Conservation (phyloP, 2,113 vertebrate genomes). For the Apaloderma vittatum region DNA sequence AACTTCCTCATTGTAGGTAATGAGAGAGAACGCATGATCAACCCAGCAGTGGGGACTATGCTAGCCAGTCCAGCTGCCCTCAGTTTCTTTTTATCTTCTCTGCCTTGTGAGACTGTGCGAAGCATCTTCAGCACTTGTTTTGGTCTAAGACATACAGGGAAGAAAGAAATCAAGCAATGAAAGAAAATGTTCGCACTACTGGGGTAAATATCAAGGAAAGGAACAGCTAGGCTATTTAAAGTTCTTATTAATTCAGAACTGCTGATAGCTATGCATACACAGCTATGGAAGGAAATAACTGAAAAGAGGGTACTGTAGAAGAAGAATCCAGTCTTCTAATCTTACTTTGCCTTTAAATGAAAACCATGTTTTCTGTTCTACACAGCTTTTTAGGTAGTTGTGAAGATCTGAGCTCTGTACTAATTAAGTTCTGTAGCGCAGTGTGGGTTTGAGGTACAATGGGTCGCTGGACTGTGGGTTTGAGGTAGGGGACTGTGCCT, state of each 20-base stretch:
- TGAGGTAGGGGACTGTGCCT: not conserved
- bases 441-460: not conserved
- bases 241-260: not conserved
- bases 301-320: not conserved
- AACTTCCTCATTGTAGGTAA: not conserved
- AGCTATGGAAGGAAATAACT: not conserved
- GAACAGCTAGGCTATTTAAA: not conserved
- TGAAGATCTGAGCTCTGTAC: not conserved
- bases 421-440: not conserved
- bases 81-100: not conserved
- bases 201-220: not conserved
- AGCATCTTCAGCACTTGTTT: not conserved
- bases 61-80: not conserved
- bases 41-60: not conserved
- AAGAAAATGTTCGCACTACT: not conserved
- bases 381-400: not conserved
- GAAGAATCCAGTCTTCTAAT: not conserved
- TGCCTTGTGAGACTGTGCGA: not conserved
- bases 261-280: not conserved
- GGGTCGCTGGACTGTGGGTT: not conserved
- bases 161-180: not conserved
- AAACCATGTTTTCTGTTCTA: not conserved
- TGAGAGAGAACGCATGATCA: not conserved
- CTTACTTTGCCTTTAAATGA: not conserved
- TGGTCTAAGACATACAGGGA: not conserved